phyloP scores from a whole-genome alignment of 1,140 invertebrate genomes.

The Drosophila ironensis region DNA sequence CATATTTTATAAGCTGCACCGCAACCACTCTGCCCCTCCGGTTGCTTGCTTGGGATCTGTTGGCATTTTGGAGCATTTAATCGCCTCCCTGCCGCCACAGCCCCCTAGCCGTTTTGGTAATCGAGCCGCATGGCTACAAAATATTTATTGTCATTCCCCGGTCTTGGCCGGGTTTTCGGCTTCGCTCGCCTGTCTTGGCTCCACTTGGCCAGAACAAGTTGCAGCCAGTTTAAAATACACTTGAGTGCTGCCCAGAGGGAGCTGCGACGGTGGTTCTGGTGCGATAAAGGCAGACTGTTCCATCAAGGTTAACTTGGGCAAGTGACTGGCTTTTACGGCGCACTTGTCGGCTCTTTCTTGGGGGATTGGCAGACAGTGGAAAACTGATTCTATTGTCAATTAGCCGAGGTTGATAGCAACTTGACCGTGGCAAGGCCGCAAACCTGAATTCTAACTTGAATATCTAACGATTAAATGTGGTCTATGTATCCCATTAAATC shows the following conservation, averaged over 20 bases:
- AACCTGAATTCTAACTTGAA: constrained; percentile 6
- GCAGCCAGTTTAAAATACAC: constrained; percentile 56
- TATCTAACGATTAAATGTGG: constrained; percentile 23
- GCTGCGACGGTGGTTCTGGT: not conserved
- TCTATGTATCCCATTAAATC: not conserved
- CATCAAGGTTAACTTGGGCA: constrained; percentile 65
- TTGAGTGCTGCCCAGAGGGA: constrained; percentile 30
- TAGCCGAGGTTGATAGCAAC: constrained; percentile 15
- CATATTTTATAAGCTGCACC: constrained; percentile 48
- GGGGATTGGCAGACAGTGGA: constrained; percentile 18
- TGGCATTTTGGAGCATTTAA: constrained; percentile 63
- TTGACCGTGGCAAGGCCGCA: constrained; percentile 27
- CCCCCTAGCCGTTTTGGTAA: constrained; percentile 19
- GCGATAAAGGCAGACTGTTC: constrained; percentile 29
- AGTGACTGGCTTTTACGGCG: constrained; percentile 54
- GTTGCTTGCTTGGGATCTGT: constrained; percentile 1
- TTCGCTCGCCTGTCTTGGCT: constrained; percentile 15
- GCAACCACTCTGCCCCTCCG: not conserved
- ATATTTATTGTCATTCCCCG: constrained; percentile 51
- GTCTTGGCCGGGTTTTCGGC: constrained; percentile 18
- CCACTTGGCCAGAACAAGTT: constrained; percentile 46
- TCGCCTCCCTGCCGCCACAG: not conserved
- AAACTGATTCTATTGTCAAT: constrained; percentile 40
- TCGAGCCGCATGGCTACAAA: constrained; percentile 43
- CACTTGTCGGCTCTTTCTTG: constrained; percentile 47